Conservation (phyloP, 1,140 invertebrate species). For the Medauroidea extradentata region DNA sequence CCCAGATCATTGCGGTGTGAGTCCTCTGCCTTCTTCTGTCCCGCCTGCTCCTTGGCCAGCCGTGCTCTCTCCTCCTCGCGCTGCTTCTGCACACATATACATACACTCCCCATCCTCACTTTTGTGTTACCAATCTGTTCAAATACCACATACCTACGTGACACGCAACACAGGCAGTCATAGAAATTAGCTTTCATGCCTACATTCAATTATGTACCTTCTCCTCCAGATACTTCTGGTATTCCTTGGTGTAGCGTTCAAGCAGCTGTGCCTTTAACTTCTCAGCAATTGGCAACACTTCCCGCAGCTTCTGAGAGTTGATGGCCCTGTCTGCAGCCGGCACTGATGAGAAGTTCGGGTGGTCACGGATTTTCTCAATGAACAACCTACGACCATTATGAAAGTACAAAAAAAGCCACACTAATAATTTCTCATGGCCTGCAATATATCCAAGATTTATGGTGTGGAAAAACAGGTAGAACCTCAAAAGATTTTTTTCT, state of each 20-base stretch:
- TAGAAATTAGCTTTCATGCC: too few species aligned
- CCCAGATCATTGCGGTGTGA: too few species aligned
- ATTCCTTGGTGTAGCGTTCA: conserved; percentile 70
- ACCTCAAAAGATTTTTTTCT: too few species aligned
- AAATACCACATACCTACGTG: too few species aligned
- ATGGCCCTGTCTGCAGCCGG: conserved; percentile 60
- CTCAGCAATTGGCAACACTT: conserved; percentile 81
- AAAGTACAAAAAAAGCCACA: too few species aligned
- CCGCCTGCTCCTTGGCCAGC: conserved; percentile 19
- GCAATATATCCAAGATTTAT: too few species aligned
- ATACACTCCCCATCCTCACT: neutral
- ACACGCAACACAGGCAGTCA: too few species aligned
- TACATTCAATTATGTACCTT: conserved; percentile 44
- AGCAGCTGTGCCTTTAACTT: conserved; percentile 73
- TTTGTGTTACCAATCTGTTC: too few species aligned
- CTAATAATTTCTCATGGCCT: too few species aligned
- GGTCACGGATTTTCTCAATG: conserved; percentile 81
- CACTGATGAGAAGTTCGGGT: conserved; percentile 75
- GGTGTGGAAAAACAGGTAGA: too few species aligned
- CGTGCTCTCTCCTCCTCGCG: conserved; percentile 23
- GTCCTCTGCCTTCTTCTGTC: too few species aligned
- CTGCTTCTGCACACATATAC: conserved; percentile 1
- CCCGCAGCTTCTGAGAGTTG: conserved; percentile 67
- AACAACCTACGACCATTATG: conserved; percentile 65
- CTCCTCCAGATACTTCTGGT: conserved; percentile 59